Percentiles rank a stretch among this genome's conserved stretches.
Conservation (phyloP, 2,797 vertebrate genomes). For the Brotogeris chrysoptera region DNA sequence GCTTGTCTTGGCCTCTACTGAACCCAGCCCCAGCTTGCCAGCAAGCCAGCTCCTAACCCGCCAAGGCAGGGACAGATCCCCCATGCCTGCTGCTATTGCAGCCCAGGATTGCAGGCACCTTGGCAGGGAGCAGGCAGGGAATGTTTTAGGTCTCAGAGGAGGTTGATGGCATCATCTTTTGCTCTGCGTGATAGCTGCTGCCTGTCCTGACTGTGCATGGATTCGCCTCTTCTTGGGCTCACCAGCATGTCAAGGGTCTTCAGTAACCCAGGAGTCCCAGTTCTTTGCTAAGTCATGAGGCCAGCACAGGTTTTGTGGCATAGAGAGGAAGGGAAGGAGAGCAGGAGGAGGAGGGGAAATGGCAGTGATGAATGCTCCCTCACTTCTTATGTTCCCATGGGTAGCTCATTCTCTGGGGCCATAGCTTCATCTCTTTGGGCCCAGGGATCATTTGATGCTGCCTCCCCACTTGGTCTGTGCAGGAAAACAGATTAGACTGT, state of each 20-base stretch:
- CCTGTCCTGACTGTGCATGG: background rate
- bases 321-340: background rate
- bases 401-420: background rate
- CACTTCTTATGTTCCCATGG: background rate
- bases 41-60: background rate
- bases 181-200: background rate
- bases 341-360: background rate
- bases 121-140: background rate
- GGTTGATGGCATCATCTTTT: background rate
- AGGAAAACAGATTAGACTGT: background rate
- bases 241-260: background rate
- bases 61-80: background rate
- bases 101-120: background rate
- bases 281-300: background rate
- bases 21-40: background rate
- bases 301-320: background rate
- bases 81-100: fast-evolving
- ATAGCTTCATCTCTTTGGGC: background rate
- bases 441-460: background rate
- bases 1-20: background rate
- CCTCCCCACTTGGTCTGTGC: background rate
- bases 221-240: background rate
- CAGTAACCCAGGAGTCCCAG: fast-evolving
- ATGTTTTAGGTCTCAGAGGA: background rate
- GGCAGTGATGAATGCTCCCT: background rate